A percentile compares a stretch with the other conserved stretches of the same genome.
phyloP scores from a whole-genome alignment of 2,113 vertebrate species.

The Triplophysa rosa region DNA sequence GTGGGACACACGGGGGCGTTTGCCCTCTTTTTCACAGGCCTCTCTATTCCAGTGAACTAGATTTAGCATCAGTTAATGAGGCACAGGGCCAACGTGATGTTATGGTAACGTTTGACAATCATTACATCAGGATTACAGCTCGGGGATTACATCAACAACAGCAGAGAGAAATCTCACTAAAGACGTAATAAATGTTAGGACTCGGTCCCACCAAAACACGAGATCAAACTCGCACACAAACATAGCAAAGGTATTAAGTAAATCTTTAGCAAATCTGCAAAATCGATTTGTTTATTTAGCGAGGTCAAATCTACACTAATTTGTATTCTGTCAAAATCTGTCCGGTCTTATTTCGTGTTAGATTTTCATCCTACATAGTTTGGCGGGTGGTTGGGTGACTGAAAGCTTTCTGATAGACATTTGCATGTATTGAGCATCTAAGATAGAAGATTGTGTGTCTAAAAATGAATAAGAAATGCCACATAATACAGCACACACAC shows the following conservation, averaged over 20 bases:
- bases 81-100: background rate
- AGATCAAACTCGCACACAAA: slow-evolving; percentile 15
- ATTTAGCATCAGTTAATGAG: slow-evolving; percentile 31
- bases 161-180: background rate
- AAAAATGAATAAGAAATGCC: background rate
- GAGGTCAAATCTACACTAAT: background rate
- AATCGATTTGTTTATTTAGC: slow-evolving; percentile 10
- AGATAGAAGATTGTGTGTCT: slow-evolving; percentile 5
- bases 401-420: slow-evolving; percentile 30
- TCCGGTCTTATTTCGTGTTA: background rate
- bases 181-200: slow-evolving; percentile 2
- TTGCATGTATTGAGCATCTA: slow-evolving; percentile 31
- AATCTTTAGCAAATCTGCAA: slow-evolving; percentile 12
- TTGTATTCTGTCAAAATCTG: background rate
- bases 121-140: slow-evolving; percentile 42
- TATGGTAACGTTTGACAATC: slow-evolving; percentile 15
- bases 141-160: slow-evolving; percentile 26
- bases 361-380: background rate
- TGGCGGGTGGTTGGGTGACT: background rate
- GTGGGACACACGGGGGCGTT: background rate
- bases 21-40: slow-evolving; percentile 23
- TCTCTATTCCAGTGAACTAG: background rate
- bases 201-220: background rate
- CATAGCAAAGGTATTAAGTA: background rate
- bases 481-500: slow-evolving; percentile 20